These are phyloP conservation scores for Mormyrops boulengeri DNA, from an alignment of 2,797 vertebrate genomes.

Conservation along the genomic window DNA sequence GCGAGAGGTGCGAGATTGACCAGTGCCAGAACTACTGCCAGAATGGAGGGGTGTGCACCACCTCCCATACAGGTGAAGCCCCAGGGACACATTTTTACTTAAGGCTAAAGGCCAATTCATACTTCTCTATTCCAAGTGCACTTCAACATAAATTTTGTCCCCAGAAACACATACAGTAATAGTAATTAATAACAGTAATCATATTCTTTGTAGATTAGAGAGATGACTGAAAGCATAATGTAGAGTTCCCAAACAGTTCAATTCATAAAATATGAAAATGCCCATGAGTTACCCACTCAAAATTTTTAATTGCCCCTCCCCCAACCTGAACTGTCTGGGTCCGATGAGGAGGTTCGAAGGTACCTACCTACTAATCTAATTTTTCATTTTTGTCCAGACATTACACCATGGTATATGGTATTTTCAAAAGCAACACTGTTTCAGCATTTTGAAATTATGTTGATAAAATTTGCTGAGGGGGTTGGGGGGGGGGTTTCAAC, in stretches of 20 bases:
- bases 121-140: background rate
- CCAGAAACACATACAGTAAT: background rate
- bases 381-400: background rate
- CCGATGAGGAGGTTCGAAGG: background rate
- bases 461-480: background rate
- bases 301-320: background rate
- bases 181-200: background rate
- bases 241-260: background rate
- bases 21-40: conserved; percentile 88
- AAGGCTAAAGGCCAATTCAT: background rate
- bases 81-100: background rate
- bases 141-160: background rate
- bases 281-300: background rate
- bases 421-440: background rate
- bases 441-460: background rate
- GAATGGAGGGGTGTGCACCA: conserved; percentile 85
- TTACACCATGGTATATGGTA: background rate
- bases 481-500: background rate
- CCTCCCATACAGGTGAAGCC: conserved; percentile 79
- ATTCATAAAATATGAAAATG: background rate
- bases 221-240: background rate
- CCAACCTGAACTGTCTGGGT: background rate
- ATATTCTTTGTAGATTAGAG: background rate
- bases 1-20: conserved; percentile 82
- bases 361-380: background rate